Evolutionary conservation across 2,888 invertebrate species (phyloP).

Genomic region (Leptura quadrifasciata): DNA sequence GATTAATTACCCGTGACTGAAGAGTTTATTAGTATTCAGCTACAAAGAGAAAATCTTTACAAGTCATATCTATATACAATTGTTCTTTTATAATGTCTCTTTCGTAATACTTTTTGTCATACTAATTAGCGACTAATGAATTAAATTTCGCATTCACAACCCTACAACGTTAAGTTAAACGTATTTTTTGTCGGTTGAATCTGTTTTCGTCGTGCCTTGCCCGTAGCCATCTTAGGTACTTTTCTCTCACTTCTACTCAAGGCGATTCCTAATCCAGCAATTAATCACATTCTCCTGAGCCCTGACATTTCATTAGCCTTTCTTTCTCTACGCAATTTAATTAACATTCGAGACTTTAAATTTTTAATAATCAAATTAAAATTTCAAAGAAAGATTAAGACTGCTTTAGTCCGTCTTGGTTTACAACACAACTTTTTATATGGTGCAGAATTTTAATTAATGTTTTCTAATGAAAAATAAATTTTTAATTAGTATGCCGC

Average conservation of each 20-base stretch:
- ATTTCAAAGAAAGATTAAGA: constrained; percentile 66
- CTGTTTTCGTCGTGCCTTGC: constrained; percentile 32
- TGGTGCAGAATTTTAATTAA: constrained; percentile 42
- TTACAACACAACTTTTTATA: constrained; percentile 58
- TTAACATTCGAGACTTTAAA: constrained; percentile 74
- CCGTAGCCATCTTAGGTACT: constrained; percentile 32
- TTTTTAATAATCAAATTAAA: constrained; percentile 74
- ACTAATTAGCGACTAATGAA: constrained; percentile 34
- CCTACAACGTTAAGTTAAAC: constrained; percentile 8
- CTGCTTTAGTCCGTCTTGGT: constrained; percentile 63
- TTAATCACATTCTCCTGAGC: constrained; percentile 73
- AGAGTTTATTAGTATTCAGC: too few relatives aligned
- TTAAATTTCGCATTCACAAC: constrained; percentile 25
- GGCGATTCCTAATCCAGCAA: constrained; percentile 68
- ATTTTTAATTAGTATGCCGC: constrained; percentile 60
- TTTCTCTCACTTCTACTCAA: constrained; percentile 38
- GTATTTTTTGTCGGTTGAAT: constrained; percentile 39
- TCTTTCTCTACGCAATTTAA: constrained; percentile 74
- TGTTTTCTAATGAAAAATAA: constrained; percentile 58
- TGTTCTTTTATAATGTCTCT: not conserved
- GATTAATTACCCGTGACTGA: too few relatives aligned
- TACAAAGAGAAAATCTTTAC: too few relatives aligned
- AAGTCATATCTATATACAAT: too few relatives aligned
- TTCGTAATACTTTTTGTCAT: constrained; percentile 17
- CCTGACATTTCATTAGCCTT: constrained; percentile 74